These are phyloP conservation scores for Ganaspis brasiliensis DNA, from an alignment of 2,888 invertebrate species.

Conservation along the genomic window DNA sequence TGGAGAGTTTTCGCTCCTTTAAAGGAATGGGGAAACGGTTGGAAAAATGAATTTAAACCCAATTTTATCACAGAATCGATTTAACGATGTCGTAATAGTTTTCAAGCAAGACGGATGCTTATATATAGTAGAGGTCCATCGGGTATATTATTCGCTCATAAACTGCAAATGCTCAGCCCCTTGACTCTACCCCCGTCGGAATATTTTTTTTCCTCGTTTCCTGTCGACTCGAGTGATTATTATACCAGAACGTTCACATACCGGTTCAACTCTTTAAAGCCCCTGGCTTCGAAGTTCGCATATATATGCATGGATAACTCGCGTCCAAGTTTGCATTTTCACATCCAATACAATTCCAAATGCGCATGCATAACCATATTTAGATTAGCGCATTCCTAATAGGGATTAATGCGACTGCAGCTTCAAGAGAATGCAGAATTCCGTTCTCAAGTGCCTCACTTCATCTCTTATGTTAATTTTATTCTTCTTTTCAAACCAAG, in stretches of 20 bases:
- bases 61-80: constrained; percentile 47
- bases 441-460: constrained; percentile 14
- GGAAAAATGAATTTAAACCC: constrained; percentile 50
- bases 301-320: constrained; percentile 20
- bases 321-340: constrained; percentile 50
- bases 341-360: constrained; percentile 56
- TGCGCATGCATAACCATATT: constrained; percentile 42
- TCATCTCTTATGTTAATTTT: constrained; percentile 5
- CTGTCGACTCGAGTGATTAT: constrained; percentile 70
- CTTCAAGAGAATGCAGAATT: constrained; percentile 3
- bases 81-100: constrained; percentile 76
- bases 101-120: constrained; percentile 69
- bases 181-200: constrained; percentile 66
- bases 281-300: constrained; percentile 26
- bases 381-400: constrained; percentile 39
- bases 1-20: neutral
- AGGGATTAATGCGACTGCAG: constrained; percentile 27
- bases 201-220: constrained; percentile 60
- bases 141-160: constrained; percentile 73
- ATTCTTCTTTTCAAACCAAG: constrained; percentile 1
- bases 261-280: constrained; percentile 4
- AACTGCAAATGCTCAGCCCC: constrained; percentile 65
- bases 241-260: constrained; percentile 60
- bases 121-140: constrained; percentile 70
- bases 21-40: constrained; percentile 49